Base-by-base conservation (phyloP, 2,113 vertebrate species). In the Probosciger aterrimus region DNA sequence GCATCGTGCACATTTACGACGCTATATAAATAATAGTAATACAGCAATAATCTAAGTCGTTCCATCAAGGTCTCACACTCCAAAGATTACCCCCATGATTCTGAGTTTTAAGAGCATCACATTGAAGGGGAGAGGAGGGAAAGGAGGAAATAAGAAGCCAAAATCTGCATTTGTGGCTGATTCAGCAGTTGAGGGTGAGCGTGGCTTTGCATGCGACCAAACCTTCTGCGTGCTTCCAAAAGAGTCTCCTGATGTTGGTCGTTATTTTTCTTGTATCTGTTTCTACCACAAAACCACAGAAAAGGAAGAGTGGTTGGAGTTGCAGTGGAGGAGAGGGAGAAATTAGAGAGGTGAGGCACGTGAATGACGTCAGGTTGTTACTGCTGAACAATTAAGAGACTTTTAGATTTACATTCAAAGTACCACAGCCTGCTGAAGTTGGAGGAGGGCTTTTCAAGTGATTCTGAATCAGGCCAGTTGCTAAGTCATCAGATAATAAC, bases 1-100 rank as follows among this genome's bases (percentile, higher is more conserved):
- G 83, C 92, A 77, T 62, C 20, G 0, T 80, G 80, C 88, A 53
- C 47, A 2, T 96, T 97, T 94, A 92, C 91, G 91, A 69, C 52
- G 39, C 67, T 85, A 35, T 82, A 94, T 96, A 96, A 96, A 96
- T 95, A 96, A 97, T 12, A 93, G 77, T 84, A 94, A 91, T 90
- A 35, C 67, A 79, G 91, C 83, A 93, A 63, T 95, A 93, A 93
- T 91, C 86, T 33, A 49, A 91, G 88, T 62, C 77, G 24, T 88
- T 88, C 91, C 77, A 69, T 82, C 88, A 87, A 84, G 81, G 83
- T 82, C 96, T 96, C 65, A 60, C 91, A 85, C 74, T 94, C 47
- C 77, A 52, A 87, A 93, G 83, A 82, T 96, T 93, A 49, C 74
- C 44, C 6, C 19, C 55, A 4, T 82, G 89, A 82, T 85, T 96